Evolutionary conservation across 2,888 invertebrate species (phyloP), one percentile per base, ranked within the genome.

Genomic region (Ectemnius lituratus): DNA sequence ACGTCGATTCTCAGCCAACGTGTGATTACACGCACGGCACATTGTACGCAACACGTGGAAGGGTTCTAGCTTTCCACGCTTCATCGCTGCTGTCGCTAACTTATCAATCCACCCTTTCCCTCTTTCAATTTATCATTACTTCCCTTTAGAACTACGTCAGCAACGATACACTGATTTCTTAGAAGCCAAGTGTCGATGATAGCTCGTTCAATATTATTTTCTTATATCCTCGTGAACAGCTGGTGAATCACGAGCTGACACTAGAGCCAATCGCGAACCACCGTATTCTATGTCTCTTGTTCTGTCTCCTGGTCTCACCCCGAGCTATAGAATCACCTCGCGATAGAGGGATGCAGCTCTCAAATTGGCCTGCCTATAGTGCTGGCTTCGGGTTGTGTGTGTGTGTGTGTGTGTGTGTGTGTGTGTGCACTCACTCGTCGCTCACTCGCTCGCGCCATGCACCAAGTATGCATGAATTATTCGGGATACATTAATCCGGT

Each of bases 401-500:
- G 47, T 27, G 47, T 57, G 28, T 47, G n/a, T 18, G 47, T 57
- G 28, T 47, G n/a, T 28, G n/a, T 58, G 20, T 27, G 47, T 37
- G 52, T n/a, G n/a, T 45, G 28, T 60, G 62, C 47, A 14, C 62
- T 14, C 62, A 23, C 67, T 62, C 56, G 58, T 62, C 65, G 62
- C 47, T 62, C 58, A 16, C 65, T 65, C 58, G 16, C 65, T 59
- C 65, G 56, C 69, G 47, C 49, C 5, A 11, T 59, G 67, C 62
- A 75, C 72, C 70, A 65, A 73, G 73, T 81, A 79, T 77, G 78
- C 81, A 85, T 84, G 83, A 86, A 87, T 87, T 86, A 86, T 86
- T 84, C 82, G 82, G 80, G 85, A 86, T 84, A 84, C 84, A 81
- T 85, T 85, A 88, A 88, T 86, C 83, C 82, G 81, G 80, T 84